Evolutionary conservation across 2,113 vertebrate species (phyloP).

Genomic region (Oncorhynchus kisutch): DNA sequence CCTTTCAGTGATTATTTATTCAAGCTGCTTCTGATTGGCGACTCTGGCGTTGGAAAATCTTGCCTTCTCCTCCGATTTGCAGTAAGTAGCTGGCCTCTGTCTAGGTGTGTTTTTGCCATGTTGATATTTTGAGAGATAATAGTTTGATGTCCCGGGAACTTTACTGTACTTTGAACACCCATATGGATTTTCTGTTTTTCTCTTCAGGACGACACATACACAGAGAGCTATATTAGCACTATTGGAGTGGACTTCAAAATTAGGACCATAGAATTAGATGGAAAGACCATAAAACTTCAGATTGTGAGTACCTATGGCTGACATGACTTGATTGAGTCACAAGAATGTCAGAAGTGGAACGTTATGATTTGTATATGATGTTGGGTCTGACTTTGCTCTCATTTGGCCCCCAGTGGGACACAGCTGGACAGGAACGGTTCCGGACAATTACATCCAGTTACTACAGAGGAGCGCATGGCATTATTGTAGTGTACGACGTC

Average conservation of each 20-base stretch:
- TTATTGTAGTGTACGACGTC: slow-evolving; percentile 97
- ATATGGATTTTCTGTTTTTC: neutral
- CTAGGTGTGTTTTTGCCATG: neutral
- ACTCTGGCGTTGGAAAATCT: slow-evolving; percentile 97
- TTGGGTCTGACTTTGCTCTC: slow-evolving; percentile 13
- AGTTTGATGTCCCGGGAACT: neutral
- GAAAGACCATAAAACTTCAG: slow-evolving; percentile 98
- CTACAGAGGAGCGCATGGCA: slow-evolving; percentile 97
- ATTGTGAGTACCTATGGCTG: slow-evolving; percentile 83
- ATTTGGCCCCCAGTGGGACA: slow-evolving; percentile 85
- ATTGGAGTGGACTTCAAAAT: slow-evolving; percentile 99
- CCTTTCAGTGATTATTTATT: slow-evolving; percentile 96
- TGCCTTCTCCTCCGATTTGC: slow-evolving; percentile 98
- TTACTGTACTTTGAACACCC: neutral
- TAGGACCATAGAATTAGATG: slow-evolving; percentile 97
- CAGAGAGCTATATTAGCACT: slow-evolving; percentile 98
- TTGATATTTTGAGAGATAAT: neutral
- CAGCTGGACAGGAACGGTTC: slow-evolving; percentile 95
- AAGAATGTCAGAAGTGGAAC: too few species aligned
- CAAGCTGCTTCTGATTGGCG: slow-evolving; percentile 97
- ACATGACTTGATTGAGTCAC: too few species aligned
- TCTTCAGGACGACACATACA: slow-evolving; percentile 93
- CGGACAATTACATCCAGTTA: slow-evolving; percentile 98
- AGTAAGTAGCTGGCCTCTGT: slow-evolving; percentile 78
- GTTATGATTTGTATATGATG: too few species aligned